Conservation (phyloP, 2,113 vertebrate genomes). For the Clupea harengus region DNA sequence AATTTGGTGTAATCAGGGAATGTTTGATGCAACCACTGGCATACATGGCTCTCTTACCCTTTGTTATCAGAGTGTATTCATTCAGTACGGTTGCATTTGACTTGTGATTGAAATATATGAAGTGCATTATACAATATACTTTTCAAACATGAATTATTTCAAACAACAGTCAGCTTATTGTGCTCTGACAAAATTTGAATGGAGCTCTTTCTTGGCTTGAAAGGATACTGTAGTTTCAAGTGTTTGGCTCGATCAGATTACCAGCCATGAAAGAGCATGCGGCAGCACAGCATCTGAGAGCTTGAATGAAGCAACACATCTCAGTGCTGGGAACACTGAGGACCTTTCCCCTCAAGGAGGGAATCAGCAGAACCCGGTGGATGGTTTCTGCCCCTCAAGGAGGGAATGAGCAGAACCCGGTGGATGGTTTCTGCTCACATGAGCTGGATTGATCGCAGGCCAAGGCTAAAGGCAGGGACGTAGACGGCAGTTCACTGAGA, state of each 20-base stretch:
- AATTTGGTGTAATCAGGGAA: not conserved
- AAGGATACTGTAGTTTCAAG: not conserved
- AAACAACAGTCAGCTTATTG: not conserved
- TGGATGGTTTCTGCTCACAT: not conserved
- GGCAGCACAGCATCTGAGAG: not conserved
- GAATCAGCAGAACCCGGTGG: not conserved
- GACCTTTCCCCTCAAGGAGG: not conserved
- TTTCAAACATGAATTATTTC: not conserved
- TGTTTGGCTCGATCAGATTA: slow-evolving; percentile 1
- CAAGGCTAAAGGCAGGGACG: not conserved
- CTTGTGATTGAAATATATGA: not conserved
- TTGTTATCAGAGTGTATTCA: not conserved
- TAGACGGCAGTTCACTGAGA: not conserved
- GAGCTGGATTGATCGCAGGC: not conserved
- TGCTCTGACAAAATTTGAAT: not conserved
- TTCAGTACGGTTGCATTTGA: not conserved
- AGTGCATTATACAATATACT: not conserved
- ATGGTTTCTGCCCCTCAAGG: not conserved
- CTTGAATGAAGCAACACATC: not conserved
- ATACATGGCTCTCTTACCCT: not conserved
- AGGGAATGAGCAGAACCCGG: not conserved
- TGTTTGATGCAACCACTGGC: not conserved
- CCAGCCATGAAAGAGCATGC: not conserved
- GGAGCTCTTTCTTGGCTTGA: not conserved
- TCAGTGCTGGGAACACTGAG: not conserved